A percentile compares a stretch with the other conserved stretches of the same genome.
These are phyloP conservation scores for Limnodromus scolopaceus DNA, from an alignment of 2,797 vertebrate species.

Conservation along the genomic window DNA sequence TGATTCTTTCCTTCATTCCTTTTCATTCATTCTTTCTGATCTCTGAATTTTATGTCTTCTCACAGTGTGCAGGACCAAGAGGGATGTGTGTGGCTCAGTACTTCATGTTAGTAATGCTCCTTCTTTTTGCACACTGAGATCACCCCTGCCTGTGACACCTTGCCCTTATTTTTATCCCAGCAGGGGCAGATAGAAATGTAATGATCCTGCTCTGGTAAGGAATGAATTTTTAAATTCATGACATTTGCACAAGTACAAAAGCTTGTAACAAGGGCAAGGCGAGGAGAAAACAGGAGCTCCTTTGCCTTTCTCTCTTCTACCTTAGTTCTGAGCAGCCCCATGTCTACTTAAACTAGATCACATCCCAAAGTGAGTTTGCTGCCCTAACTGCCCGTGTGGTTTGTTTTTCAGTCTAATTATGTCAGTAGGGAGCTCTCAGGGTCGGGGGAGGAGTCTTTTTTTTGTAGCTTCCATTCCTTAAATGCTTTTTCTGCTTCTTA, in stretches of 20 bases:
- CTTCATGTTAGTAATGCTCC: background rate
- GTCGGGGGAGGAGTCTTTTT: background rate
- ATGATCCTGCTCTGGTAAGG: background rate
- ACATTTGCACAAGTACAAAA: background rate
- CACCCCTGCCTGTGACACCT: background rate
- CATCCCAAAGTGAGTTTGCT: slow-evolving; percentile 15
- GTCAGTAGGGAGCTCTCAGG: background rate
- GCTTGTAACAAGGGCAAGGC: background rate
- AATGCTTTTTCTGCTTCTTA: background rate
- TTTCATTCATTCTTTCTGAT: background rate
- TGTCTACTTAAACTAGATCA: background rate
- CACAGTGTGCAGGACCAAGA: background rate
- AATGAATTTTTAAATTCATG: slow-evolving; percentile 1
- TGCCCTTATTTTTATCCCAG: slow-evolving; percentile 20
- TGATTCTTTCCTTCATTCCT: background rate
- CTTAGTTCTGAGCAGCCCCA: background rate
- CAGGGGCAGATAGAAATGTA: slow-evolving; percentile 6
- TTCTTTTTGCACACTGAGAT: background rate
- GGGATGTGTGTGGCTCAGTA: background rate
- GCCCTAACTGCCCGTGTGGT: background rate
- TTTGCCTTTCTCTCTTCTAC: background rate
- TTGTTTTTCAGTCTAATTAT: slow-evolving; percentile 30
- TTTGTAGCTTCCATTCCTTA: background rate
- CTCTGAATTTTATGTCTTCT: background rate
- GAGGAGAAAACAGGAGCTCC: background rate